Percentiles rank a stretch among this genome's conserved stretches.
These are phyloP conservation scores for Platysteira castanea DNA, from an alignment of 2,113 vertebrate species.

Conservation along the genomic window DNA sequence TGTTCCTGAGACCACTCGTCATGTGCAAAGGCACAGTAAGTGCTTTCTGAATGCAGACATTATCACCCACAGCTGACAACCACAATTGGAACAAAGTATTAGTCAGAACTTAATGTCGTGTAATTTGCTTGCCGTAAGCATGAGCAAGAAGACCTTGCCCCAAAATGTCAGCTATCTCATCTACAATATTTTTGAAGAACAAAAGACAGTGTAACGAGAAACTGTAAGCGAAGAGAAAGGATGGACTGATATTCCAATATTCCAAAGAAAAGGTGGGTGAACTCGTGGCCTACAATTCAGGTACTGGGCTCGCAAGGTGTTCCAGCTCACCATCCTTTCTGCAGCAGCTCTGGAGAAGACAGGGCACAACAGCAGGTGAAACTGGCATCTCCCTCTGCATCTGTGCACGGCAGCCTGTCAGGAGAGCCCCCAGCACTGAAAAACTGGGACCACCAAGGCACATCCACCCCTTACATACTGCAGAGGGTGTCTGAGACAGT, in stretches of 20 bases:
- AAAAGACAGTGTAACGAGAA: background rate
- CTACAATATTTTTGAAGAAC: background rate
- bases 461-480: background rate
- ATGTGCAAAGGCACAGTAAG: background rate
- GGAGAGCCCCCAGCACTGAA: background rate
- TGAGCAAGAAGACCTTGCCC: background rate
- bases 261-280: background rate
- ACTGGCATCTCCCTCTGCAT: background rate
- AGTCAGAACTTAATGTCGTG: background rate
- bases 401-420: background rate
- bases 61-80: background rate
- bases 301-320: no score
- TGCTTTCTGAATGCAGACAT: background rate
- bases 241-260: background rate
- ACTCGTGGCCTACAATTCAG: background rate
- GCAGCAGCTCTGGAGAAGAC: background rate
- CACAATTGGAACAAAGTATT: background rate
- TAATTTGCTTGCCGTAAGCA: background rate
- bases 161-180: background rate
- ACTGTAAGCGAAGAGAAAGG: background rate
- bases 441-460: background rate
- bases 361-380: background rate
- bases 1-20: background rate
- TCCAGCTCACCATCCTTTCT: background rate
- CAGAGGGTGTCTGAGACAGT: background rate